Base-by-base conservation (phyloP, 2,888 invertebrate genomes). In the Drosophila sordidula region DNA sequence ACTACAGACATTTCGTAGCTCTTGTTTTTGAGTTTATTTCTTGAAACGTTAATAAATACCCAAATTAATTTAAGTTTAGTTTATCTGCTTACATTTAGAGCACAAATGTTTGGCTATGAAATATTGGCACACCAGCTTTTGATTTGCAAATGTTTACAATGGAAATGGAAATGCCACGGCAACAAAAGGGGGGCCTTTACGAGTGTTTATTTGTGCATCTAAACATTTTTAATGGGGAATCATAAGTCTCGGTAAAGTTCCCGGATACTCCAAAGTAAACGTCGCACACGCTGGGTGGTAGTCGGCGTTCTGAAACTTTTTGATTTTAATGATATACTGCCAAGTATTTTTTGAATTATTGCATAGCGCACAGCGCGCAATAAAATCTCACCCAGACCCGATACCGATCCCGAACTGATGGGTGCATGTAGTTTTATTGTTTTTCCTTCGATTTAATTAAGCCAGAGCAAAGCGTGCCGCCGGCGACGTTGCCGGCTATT, bases 321-420 rank as follows among this genome's bases (percentile, higher is more conserved):
- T 80, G 84, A 85, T 88, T 85, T 88, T 85, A 85, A 85, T 85
- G 84, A 85, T 85, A 88, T 62, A 79, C 76, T 58, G 74, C 61
- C 74, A 83, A 83, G 83, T 83, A 85, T 85, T 74, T 88, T 85
- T 85, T 85, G 84, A 88, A 83, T 88, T 85, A 85, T 88, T 88
- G 89, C 81, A 71, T 66, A 32, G 65, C 55, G 57, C 57, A 46
- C 55, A 56, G 59, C 66, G 87, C 87, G 29, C 9, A 87, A 82
- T 82, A 82, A 82, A 82, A 82, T 78, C 58, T 58, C 78, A 63
- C 66, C 55, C 77, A 49, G 65, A 44, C 39, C 44, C 64, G 46
- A 75, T 69, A 61, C 38, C 45, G 47, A 61, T 57, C 26, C 47
- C 46, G 52, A 45, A 29, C 47, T 16, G 41, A 49, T 47, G 39